These are phyloP conservation scores for Bostrychus sinensis DNA, from an alignment of 2,113 vertebrate genomes.

Conservation along the genomic window DNA sequence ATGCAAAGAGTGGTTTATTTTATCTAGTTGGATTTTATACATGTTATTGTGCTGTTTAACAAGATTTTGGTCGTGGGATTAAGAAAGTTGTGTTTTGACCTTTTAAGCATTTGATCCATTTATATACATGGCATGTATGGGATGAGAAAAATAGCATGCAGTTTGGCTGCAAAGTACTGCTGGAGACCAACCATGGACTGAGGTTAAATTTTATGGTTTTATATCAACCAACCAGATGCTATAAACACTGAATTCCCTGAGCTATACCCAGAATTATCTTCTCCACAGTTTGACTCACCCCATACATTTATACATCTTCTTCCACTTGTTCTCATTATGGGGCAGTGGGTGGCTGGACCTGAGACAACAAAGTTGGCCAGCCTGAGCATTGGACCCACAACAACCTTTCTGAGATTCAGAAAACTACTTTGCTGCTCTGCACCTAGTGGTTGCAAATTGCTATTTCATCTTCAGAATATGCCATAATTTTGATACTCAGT, in stretches of 20 bases:
- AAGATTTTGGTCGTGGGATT: neutral
- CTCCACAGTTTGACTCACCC: too few relatives aligned
- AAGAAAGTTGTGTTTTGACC: slow-evolving; percentile 14
- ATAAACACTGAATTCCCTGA: too few relatives aligned
- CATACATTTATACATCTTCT: too few relatives aligned
- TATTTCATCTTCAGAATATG: neutral
- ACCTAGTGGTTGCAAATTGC: neutral
- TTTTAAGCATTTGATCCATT: slow-evolving; percentile 2
- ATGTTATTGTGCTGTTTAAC: neutral
- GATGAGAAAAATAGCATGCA: neutral
- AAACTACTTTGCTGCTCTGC: too few relatives aligned
- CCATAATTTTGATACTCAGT: neutral
- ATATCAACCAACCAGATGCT: too few relatives aligned
- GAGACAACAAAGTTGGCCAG: too few relatives aligned
- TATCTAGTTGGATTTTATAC: neutral
- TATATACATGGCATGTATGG: neutral
- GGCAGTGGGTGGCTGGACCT: too few relatives aligned
- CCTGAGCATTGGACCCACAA: neutral
- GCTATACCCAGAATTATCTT: too few relatives aligned
- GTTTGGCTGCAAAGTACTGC: neutral
- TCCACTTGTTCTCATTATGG: too few relatives aligned
- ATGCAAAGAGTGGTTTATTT: slow-evolving; percentile 1
- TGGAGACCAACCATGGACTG: too few relatives aligned
- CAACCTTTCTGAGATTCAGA: neutral
- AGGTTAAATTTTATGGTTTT: neutral